These are phyloP conservation scores for Scolanthus callimorphus DNA, from an alignment of 92 coral and sea anemone species.

Conservation along the genomic window DNA sequence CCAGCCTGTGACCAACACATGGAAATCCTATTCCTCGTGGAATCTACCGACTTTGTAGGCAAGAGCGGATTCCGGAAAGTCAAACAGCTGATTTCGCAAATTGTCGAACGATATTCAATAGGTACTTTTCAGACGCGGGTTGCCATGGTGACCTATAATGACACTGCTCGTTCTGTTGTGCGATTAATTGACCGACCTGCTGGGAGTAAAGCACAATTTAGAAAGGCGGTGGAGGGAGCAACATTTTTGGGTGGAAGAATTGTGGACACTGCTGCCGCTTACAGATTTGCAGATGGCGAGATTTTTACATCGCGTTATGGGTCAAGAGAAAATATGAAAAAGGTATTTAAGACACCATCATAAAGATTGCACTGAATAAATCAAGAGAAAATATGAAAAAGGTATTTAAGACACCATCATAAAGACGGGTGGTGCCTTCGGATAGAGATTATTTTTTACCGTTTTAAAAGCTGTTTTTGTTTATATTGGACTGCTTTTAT, in stretches of 20 bases:
- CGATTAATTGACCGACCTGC: background rate
- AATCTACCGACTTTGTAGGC: background rate
- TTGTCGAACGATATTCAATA: background rate
- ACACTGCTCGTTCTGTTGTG: background rate
- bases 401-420: background rate
- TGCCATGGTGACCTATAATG: slow-evolving; percentile 3
- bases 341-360: background rate
- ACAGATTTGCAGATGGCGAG: background rate
- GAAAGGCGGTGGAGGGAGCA: background rate
- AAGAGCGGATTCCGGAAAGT: background rate
- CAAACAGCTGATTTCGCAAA: background rate
- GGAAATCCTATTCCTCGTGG: background rate
- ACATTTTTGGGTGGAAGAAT: background rate
- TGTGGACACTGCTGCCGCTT: background rate
- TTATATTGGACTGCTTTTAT: too few relatives aligned
- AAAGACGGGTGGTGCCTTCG: too few relatives aligned
- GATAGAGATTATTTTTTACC: too few relatives aligned
- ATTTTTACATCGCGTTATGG: slow-evolving; percentile 1
- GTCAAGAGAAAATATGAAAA: background rate
- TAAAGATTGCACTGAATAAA: background rate
- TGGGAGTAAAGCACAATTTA: background rate
- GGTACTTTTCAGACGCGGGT: background rate
- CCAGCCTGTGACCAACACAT: background rate
- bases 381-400: background rate
- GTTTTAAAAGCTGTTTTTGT: too few relatives aligned